Percentiles rank a stretch among this genome's conserved stretches.
These are phyloP conservation scores for Apteryx mantelli DNA, from an alignment of 2,113 vertebrate species.

Conservation along the genomic window DNA sequence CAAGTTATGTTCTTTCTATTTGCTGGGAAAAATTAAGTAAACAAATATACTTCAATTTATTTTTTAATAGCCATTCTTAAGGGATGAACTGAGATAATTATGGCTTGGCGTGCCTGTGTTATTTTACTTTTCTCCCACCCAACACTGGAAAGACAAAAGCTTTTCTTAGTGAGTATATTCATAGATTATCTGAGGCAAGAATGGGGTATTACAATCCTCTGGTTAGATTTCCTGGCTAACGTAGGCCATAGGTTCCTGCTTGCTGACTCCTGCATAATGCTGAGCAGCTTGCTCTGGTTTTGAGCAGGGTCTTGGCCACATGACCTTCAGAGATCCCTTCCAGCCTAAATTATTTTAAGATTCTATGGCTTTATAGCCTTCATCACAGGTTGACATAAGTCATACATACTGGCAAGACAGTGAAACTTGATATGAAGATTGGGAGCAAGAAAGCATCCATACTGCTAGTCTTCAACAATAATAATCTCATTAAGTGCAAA, in stretches of 20 bases:
- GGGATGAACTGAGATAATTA: conserved; percentile 16
- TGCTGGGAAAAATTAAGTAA: background rate
- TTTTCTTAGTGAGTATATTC: background rate
- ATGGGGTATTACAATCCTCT: background rate
- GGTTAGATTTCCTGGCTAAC: background rate
- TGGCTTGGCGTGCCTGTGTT: background rate
- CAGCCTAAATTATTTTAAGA: background rate
- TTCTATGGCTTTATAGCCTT: background rate
- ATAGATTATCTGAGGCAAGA: background rate
- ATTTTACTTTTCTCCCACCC: conserved; percentile 17
- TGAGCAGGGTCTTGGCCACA: background rate
- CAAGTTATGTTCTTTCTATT: background rate
- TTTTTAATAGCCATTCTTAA: conserved; percentile 29
- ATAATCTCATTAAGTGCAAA: conserved; percentile 47
- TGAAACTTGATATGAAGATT: conserved; percentile 26
- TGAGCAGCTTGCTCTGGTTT: background rate
- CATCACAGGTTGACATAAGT: background rate
- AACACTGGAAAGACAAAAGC: background rate
- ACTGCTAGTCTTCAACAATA: conserved; percentile 7
- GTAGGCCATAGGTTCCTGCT: background rate
- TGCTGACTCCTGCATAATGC: background rate
- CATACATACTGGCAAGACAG: background rate
- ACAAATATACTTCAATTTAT: background rate
- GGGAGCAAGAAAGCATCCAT: background rate
- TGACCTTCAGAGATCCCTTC: background rate